phyloP scores from a whole-genome alignment of 1,140 invertebrate species.

The Melanaphis sacchari region DNA sequence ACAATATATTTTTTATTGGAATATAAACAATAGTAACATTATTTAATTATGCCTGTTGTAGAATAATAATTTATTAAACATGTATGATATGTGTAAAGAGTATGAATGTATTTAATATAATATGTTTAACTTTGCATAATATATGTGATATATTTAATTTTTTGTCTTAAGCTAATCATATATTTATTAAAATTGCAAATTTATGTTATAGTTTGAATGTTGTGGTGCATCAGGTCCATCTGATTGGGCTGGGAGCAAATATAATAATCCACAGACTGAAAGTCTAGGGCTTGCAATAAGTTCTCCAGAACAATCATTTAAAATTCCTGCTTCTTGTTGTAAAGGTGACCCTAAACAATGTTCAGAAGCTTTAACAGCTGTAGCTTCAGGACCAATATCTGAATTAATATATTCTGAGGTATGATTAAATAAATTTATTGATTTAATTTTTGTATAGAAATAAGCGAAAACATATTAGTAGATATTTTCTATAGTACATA shows the following conservation, averaged over 20 bases:
- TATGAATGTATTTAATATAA: neutral
- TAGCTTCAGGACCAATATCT: conserved; percentile 65
- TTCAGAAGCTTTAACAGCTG: conserved; percentile 65
- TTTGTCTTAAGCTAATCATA: neutral
- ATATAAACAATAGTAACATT: no score
- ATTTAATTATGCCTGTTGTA: no score
- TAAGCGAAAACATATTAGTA: neutral
- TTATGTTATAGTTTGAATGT: conserved; percentile 70
- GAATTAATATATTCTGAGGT: conserved; percentile 69
- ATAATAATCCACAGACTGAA: conserved; percentile 64
- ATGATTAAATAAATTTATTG: conserved; percentile 57
- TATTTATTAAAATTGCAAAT: neutral
- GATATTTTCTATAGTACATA: neutral
- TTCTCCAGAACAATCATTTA: conserved; percentile 64
- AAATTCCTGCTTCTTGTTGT: conserved; percentile 72
- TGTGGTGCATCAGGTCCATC: conserved; percentile 75
- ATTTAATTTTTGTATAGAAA: neutral
- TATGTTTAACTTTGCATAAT: neutral
- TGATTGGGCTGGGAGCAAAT: conserved; percentile 76
- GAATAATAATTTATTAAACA: neutral
- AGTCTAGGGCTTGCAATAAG: conserved; percentile 62
- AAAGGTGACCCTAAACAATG: conserved; percentile 65
- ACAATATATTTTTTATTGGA: no score
- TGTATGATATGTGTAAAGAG: neutral
- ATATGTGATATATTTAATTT: neutral